Conservation (phyloP, 2,888 invertebrate genomes). For the Choristoneura rosaceana region DNA sequence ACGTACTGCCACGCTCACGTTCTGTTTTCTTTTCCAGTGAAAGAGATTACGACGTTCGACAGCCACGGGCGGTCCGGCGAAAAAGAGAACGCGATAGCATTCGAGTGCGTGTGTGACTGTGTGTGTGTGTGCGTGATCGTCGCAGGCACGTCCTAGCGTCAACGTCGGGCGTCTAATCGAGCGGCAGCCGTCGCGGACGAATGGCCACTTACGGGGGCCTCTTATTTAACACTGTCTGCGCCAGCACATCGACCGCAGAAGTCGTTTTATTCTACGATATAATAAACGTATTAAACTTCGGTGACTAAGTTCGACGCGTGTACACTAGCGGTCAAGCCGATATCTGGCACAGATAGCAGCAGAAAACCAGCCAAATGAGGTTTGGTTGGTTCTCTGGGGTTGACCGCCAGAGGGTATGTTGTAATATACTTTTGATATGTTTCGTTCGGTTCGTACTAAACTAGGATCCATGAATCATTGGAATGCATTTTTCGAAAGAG, state of each 20-base stretch:
- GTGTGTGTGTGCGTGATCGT: constrained; percentile 42
- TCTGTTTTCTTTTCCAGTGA: constrained; percentile 67
- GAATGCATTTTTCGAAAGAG: constrained; percentile 42
- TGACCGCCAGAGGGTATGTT: constrained; percentile 27
- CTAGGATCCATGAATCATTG: constrained; percentile 42
- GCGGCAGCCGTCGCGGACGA: constrained; percentile 46
- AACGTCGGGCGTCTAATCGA: constrained; percentile 32
- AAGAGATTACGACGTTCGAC: constrained; percentile 79
- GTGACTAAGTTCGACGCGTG: constrained; percentile 59
- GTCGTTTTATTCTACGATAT: constrained; percentile 37
- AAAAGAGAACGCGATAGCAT: constrained; percentile 74
- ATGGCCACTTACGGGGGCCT: constrained; percentile 58
- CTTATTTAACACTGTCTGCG: constrained; percentile 52
- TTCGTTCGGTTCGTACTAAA: constrained; percentile 40
- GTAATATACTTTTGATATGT: constrained; percentile 45
- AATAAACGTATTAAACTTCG: constrained; percentile 47
- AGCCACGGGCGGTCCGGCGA: constrained; percentile 69
- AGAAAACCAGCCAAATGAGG: neutral
- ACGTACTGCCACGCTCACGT: constrained; percentile 13
- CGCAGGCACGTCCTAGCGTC: constrained; percentile 40
- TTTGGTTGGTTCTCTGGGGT: neutral
- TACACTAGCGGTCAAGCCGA: constrained; percentile 22
- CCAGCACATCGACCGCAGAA: constrained; percentile 15
- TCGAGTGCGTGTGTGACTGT: constrained; percentile 50
- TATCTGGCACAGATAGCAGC: constrained; percentile 20